These are phyloP conservation scores for Myopa tessellatipennis DNA, from an alignment of 2,888 invertebrate genomes.

Conservation along the genomic window DNA sequence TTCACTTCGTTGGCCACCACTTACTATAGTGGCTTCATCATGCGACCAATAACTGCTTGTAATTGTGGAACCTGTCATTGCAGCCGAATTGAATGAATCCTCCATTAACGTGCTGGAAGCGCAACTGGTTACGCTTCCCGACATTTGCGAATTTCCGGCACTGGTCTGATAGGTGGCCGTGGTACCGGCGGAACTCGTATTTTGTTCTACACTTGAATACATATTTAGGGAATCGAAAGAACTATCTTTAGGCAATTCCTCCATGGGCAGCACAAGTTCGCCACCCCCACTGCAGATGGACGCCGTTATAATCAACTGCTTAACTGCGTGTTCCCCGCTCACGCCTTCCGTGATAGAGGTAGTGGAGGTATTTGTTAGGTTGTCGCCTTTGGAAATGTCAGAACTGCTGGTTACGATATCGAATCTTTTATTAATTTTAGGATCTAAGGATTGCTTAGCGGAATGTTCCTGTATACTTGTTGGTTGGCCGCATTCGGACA, in stretches of 20 bases:
- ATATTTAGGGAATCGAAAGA: conserved; percentile 66
- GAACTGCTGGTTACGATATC: conserved; percentile 52
- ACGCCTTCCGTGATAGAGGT: conserved; percentile 59
- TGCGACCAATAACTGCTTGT: conserved; percentile 60
- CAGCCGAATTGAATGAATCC: conserved; percentile 58
- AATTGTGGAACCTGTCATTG: conserved; percentile 53
- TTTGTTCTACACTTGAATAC: conserved; percentile 73
- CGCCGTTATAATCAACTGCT: conserved; percentile 54
- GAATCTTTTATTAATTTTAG: background rate
- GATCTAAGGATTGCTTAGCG: background rate
- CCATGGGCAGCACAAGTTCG: conserved; percentile 48
- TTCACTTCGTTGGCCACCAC: conserved; percentile 45
- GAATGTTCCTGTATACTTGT: background rate
- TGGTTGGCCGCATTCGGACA: conserved; percentile 57
- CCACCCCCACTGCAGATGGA: conserved; percentile 48
- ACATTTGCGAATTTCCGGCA: conserved; percentile 86
- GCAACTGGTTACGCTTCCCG: conserved; percentile 84
- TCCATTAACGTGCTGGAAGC: conserved; percentile 89
- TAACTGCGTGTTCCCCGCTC: conserved; percentile 56
- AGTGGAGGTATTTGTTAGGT: conserved; percentile 61
- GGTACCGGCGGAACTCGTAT: conserved; percentile 79
- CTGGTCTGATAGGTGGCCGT: conserved; percentile 87
- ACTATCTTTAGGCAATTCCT: conserved; percentile 62
- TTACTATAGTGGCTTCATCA: conserved; percentile 58
- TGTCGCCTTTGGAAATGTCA: conserved; percentile 68